Evolutionary conservation across 2,888 invertebrate genomes (phyloP), one percentile per base, ranked within the genome.

Genomic region (Nomada hirtipes): DNA sequence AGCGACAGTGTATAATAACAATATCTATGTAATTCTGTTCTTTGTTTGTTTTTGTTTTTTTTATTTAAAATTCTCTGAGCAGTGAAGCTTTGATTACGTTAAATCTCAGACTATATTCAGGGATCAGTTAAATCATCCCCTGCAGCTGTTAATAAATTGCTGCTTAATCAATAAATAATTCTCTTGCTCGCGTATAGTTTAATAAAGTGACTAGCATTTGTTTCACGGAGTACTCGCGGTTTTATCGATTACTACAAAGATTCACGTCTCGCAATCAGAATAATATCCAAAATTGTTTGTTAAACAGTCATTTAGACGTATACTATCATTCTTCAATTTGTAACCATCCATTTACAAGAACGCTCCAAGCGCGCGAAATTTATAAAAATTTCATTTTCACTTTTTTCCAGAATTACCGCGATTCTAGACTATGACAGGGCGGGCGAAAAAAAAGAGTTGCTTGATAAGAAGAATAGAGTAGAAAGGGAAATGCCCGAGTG

Each of bases 1-100:
- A 85, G 82, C 86, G 86, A 89, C 85, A 90, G 82, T 88, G 83
- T 84, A 86, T 29, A 79, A 79, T 84, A 86, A 84, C 83, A 83
- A 84, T 88, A 70, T 36, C 29, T 59, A 57, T 23, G 11, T 23
- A 52, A 69, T 47, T 69, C 15, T 47, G 47, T 52, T 44, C 13
- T 53, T 47, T 50, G 23, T 61, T 59, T 23, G 11, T 10, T 55
- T 68, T 7, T 15, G 15, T 13, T 13, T 29, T 15, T 26, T 13
- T 18, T 26, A 9, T 53, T 53, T 53, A 2, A 53, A 55, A 29
- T 29, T 47, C 57, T 72, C 52, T 47, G 65, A 81, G 73, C 77
- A 68, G 59, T 52, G 26, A 81, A 68, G 26, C 50, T 53, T 18
- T 47, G 15, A 47, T 47, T 15, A 15, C 47, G 52, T 47, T 70